Base-by-base conservation (phyloP, 2,888 invertebrate species). In the Sialis fuliginosa region DNA sequence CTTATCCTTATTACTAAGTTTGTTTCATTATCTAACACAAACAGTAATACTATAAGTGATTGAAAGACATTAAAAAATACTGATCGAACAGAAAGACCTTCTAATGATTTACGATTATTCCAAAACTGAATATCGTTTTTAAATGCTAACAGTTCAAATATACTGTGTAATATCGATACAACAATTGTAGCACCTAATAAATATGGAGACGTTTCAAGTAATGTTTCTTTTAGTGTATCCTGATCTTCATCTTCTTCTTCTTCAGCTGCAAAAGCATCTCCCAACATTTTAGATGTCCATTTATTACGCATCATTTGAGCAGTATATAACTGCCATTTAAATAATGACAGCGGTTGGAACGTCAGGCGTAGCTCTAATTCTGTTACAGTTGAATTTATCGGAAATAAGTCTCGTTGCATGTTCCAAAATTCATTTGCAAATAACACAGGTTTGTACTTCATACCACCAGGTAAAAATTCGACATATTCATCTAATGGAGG, bases 91-190 rank as follows among this genome's bases (percentile, higher is more conserved):
- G 97, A 97, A 37, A 99, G 72, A 7, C 97, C 97, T 68, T 98
- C 97, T 42, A 98, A 69, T 0, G 93, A 92, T 62, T 96, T 91
- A 10, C 96, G 77, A 59, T 93, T 95, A 57, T 93, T 92, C 98
- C 98, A 99, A 64, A 99, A 99, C 65, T 99, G 98, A 58, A 99
- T 99, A 64, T 99, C 98, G 69, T 99, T 99, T 70, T 99, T 99
- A 65, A 99, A 99, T 40, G 98, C 98, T 48, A 99, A 71, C 54
- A 99, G 77, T 65, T 99, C 98, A 70, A 99, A 98, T 51, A 98
- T 79, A 48, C 93, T 96, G 68, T 99, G 98, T 13, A 98, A 71
- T 48, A 98, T 77, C 1, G 97, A 96, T 0, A 99, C 84, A 46
- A 81, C 74, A 50, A 96, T 79, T 2, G 98, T 99, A 47, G 96